Conservation (phyloP, 2,113 vertebrate species). For the Thamnaconus septentrionalis region DNA sequence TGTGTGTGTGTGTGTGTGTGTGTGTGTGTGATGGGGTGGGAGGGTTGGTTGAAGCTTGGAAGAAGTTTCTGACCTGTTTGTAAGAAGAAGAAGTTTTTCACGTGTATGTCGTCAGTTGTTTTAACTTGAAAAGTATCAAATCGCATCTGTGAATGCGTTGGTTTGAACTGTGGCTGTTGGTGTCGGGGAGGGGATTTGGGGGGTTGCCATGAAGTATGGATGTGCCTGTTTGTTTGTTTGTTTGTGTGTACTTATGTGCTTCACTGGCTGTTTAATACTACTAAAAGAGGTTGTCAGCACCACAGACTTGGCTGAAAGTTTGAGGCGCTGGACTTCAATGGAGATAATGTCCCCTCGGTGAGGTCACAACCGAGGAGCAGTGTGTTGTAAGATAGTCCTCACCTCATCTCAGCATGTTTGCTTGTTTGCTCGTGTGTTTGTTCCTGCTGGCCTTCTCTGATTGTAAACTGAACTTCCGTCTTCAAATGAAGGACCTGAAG, state of each 20-base stretch:
- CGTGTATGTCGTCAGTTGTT: conserved; percentile 56
- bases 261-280: too few species aligned
- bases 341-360: too few species aligned
- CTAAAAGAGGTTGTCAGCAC: too few species aligned
- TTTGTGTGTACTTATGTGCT: background rate
- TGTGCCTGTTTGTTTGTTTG: background rate
- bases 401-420: too few species aligned
- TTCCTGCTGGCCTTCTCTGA: background rate
- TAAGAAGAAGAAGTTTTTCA: conserved; percentile 48
- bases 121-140: conserved; percentile 75
- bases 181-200: background rate
- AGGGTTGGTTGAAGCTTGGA: background rate
- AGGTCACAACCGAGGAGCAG: too few species aligned
- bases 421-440: too few species aligned
- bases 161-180: too few species aligned
- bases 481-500: background rate
- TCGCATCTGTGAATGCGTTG: conserved; percentile 49
- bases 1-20: conserved; percentile 13
- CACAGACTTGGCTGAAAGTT: too few species aligned
- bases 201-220: too few species aligned
- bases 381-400: too few species aligned
- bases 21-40: conserved; percentile 22
- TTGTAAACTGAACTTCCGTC: conserved; percentile 4
- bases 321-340: too few species aligned
- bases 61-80: conserved; percentile 55